Conservation (phyloP, 1,140 invertebrate species). For the Calosoma granatense region DNA sequence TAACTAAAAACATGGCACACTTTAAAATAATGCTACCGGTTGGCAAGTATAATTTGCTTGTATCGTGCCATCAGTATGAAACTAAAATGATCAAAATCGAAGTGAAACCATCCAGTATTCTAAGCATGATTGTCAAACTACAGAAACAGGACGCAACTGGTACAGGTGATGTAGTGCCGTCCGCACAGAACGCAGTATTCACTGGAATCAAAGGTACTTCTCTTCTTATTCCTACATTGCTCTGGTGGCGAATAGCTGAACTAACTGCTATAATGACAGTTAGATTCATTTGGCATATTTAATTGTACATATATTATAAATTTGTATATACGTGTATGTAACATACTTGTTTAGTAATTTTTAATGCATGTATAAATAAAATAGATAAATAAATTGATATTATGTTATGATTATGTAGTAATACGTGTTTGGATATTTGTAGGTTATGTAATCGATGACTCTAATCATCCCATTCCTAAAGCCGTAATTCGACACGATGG, state of each 20-base stretch:
- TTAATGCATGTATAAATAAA: no score
- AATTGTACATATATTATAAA: no score
- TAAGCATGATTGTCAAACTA: constrained; percentile 12
- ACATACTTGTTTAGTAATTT: no score
- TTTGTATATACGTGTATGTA: no score
- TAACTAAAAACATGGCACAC: constrained; percentile 53
- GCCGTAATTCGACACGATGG: constrained; percentile 42
- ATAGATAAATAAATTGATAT: no score
- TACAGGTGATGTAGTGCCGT: constrained; percentile 11
- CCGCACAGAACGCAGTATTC: not conserved
- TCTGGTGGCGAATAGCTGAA: constrained; percentile 1
- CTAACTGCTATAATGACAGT: no score
- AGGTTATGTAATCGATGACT: constrained; percentile 46
- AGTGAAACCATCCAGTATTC: constrained; percentile 27
- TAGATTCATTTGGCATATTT: no score
- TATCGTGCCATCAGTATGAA: constrained; percentile 46
- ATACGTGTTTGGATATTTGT: no score
- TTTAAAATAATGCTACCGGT: constrained; percentile 57
- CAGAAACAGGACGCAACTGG: constrained; percentile 12
- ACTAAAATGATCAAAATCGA: constrained; percentile 34
- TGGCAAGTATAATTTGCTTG: constrained; percentile 48
- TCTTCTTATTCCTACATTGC: not conserved
- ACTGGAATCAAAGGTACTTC: not conserved
- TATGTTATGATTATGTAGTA: no score
- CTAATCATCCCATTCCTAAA: constrained; percentile 45